Evolutionary conservation across 1,140 invertebrate species (phyloP).

Genomic region (Dendrolimus kikuchii): DNA sequence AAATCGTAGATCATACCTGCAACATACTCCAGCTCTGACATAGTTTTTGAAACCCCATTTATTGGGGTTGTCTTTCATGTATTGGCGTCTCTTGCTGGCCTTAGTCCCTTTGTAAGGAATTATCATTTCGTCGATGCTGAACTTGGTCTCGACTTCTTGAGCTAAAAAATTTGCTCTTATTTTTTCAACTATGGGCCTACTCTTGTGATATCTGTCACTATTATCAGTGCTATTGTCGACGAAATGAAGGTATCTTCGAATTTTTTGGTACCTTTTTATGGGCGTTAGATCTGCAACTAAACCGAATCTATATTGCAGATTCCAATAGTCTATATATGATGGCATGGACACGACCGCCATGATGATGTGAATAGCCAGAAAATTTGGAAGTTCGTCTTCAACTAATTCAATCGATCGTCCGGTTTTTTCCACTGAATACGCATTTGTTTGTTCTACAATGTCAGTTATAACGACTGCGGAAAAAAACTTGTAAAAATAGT

Average conservation of each 20-base stretch:
- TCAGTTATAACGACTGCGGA: too few species aligned
- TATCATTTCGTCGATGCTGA: constrained; percentile 26
- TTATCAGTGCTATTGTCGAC: constrained; percentile 5
- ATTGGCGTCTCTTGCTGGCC: constrained; percentile 32
- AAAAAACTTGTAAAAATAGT: too few species aligned
- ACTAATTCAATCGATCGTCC: constrained; percentile 9
- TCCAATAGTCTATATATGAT: constrained; percentile 20
- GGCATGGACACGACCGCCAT: constrained; percentile 19
- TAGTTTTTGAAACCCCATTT: constrained; percentile 51
- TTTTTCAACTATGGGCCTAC: constrained; percentile 3
- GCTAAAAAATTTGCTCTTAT: constrained; percentile 5
- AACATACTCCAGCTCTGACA: constrained; percentile 34
- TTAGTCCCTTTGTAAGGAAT: constrained; percentile 21
- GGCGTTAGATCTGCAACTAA: constrained; percentile 21
- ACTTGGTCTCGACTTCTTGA: constrained; percentile 11
- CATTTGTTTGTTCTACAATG: too few species aligned
- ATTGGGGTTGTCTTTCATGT: constrained; percentile 24
- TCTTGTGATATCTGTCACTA: constrained; percentile 5
- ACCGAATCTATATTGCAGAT: constrained; percentile 14
- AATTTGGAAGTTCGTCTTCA: constrained; percentile 12
- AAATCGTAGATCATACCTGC: constrained; percentile 57
- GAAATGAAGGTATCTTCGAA: constrained; percentile 17
- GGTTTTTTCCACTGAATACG: too few species aligned
- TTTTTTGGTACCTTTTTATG: constrained; percentile 22
- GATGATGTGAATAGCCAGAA: constrained; percentile 19